Percentiles rank a stretch among this genome's conserved stretches.
Evolutionary conservation across 2,797 vertebrate species (phyloP).

Genomic region (Oceanodroma leucorhoa): DNA sequence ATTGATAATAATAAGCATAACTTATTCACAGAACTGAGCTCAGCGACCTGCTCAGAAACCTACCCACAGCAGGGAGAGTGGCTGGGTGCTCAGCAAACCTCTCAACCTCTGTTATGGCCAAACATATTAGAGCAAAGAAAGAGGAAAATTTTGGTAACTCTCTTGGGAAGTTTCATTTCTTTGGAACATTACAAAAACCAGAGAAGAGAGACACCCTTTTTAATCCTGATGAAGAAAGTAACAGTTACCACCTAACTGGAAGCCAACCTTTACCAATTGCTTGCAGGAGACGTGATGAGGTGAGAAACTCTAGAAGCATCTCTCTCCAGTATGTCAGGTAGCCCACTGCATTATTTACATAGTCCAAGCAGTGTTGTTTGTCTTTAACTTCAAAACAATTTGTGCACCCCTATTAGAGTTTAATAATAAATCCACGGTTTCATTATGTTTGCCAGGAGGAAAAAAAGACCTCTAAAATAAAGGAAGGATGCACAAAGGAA

Average conservation of each 20-base stretch:
- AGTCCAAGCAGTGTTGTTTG: background rate
- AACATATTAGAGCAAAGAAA: background rate
- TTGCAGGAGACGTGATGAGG: background rate
- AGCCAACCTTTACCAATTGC: rapidly evolving
- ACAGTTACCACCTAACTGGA: background rate
- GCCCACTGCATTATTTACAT: slow-evolving; percentile 16
- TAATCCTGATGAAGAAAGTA: background rate
- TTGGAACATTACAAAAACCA: background rate
- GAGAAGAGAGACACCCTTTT: background rate
- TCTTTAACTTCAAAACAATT: slow-evolving; percentile 1
- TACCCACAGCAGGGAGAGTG: background rate
- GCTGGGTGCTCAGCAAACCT: background rate
- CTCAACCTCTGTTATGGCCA: rapidly evolving
- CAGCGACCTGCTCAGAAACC: background rate
- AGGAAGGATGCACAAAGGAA: rapidly evolving
- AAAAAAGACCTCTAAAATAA: background rate
- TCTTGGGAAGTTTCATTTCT: background rate
- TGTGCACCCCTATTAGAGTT: background rate
- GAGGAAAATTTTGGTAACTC: background rate
- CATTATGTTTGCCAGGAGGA: background rate
- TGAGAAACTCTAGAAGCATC: slow-evolving; percentile 29
- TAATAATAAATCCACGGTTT: slow-evolving; percentile 1
- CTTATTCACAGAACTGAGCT: background rate
- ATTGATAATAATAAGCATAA: too few species aligned
- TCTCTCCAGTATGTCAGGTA: background rate